Evolutionary conservation across 2,888 invertebrate genomes (phyloP), one percentile per base, ranked within the genome.

Genomic region (Papilio elwesi): DNA sequence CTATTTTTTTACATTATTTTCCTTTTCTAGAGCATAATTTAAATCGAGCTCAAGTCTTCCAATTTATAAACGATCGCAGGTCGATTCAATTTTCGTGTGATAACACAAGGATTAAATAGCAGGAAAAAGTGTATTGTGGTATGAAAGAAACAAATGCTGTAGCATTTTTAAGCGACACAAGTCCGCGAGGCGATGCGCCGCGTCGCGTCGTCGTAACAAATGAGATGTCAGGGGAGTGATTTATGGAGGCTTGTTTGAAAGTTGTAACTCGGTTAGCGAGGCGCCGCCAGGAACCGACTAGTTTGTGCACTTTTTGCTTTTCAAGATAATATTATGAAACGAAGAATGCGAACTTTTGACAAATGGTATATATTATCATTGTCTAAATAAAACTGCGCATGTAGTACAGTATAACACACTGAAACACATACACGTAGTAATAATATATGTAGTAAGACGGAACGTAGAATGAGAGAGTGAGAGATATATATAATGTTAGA

Each of bases 181-280:
- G 43, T 43, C 9, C 11, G 70, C 57, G 47, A 15, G 13, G 51
- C 71, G 26, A 26, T 59, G 36, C 26, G 26, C 26, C 26, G 36
- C 36, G 7, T 6, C 8, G 70, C 57, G 59, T 43, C 38, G 43
- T 59, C 66, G 65, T 51, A 67, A 71, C 71, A 71, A 71, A 71
- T 71, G 71, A 66, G 71, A 51, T 71, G 71, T 71, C 71, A 66
- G 13, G 66, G 59, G 59, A 59, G 65, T 71, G 71, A 71, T 71
- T 71, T 66, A 71, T 66, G 52, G 38, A 49, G 16, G 66, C 43
- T 51, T 57, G 71, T 66, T 66, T 16, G 66, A 51, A 57, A 66
- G 59, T 59, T 66, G 66, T 65, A 66, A 51, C 59, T 43, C 65
- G 53, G 55, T 49, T 36, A 63, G 64, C 16, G 15, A 59, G 11